Evolutionary conservation across 2,888 invertebrate species (phyloP), one percentile per base, ranked within the genome.

Genomic region (Sinotaia quadrata): DNA sequence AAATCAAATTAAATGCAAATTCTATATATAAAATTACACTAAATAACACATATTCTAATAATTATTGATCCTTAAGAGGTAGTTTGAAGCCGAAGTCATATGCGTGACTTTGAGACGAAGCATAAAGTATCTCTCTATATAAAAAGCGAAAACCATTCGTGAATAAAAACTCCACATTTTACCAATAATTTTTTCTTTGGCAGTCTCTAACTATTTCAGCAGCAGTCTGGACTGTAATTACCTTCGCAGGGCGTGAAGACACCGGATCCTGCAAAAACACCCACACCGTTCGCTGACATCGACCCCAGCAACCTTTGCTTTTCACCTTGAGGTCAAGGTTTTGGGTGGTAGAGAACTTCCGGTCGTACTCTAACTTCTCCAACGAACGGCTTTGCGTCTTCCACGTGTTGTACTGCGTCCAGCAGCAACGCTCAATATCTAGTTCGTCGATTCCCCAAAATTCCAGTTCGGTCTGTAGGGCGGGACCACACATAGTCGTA

Each of bases 361-460:
- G 75, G 73, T 82, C 83, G 62, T 82, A 80, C 71, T 84, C 84
- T 33, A 84, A 73, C 66, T 83, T 82, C 70, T 81, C 81, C 41
- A 84, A 71, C 0, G 82, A 81, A 41, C 79, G 76, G 65, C 82
- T 82, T 72, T 84, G 84, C 7, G 82, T 83, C 69, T 83, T 82
- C 83, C 84, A 82, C 18, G 83, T 82, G 70, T 84, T 85, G 74
- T 86, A 86, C 33, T 82, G 81, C 47, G 84, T 81, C 83, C 85
- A 85, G 75, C 86, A 86, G 68, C 86, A 86, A 27, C 84, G 75
- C 74, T 84, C 83, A 24, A 86, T 86, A 67, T 82, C 80, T 37
- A 77, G 75, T 72, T 86, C 85, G 18, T 85, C 83, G 15, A 86
- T 80, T 8, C 85, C 85, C 86, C 86, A 86, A 69, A 82, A 85